These are phyloP conservation scores for Varanus salvator DNA, from an alignment of 2,113 vertebrate species.

Conservation along the genomic window DNA sequence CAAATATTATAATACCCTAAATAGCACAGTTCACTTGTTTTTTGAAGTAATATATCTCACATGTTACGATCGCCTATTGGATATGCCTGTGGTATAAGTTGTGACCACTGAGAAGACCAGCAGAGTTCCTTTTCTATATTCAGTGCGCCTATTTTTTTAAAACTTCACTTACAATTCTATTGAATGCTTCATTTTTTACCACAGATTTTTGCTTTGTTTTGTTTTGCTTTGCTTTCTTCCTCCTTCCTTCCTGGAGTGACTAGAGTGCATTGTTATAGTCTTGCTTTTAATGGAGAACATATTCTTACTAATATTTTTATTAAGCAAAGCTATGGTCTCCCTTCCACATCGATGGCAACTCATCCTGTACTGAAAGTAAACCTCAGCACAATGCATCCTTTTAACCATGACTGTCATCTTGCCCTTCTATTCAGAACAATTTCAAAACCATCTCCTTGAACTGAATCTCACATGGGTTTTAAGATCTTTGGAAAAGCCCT, in stretches of 20 bases:
- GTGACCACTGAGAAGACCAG: not conserved
- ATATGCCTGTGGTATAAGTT: not conserved
- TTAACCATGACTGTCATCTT: no score
- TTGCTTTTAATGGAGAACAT: not conserved
- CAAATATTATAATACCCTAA: not conserved
- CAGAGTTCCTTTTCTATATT: not conserved
- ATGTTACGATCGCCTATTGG: no score
- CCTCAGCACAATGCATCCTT: not conserved
- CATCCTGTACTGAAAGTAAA: not conserved
- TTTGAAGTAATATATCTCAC: no score
- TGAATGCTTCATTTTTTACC: not conserved
- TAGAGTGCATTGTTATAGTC: not conserved
- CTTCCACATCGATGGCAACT: not conserved
- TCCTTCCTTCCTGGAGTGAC: not conserved
- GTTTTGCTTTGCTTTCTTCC: not conserved
- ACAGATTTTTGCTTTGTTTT: not conserved
- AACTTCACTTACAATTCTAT: no score
- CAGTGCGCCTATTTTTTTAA: not conserved
- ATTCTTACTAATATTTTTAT: no score
- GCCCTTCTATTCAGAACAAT: not conserved
- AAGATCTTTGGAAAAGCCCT: not conserved
- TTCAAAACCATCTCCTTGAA: not conserved
- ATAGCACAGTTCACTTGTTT: not conserved
- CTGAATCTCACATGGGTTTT: not conserved
- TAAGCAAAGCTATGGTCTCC: no score